Evolutionary conservation across 2,888 invertebrate genomes (phyloP), one percentile per base, ranked within the genome.

Genomic region (Chaitophorus viminalis): DNA sequence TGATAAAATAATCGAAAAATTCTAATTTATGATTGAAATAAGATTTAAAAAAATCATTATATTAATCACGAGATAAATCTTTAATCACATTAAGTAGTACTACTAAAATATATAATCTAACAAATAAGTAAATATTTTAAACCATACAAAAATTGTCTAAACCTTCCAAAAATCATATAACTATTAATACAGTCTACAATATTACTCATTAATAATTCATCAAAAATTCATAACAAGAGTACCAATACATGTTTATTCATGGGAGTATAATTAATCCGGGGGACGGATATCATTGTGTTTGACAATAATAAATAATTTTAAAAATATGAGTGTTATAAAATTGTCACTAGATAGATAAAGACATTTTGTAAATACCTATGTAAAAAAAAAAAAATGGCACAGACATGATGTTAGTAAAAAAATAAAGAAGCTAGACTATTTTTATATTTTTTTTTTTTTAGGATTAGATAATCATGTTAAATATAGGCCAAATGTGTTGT

Each of bases 361-460:
- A 87, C 70, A 86, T 60, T 60, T 75, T 72, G 39, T 60, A 79
- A 72, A 60, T 87, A 74, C 74, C 70, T 79, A 81, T 87, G 33
- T 8, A 74, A 46, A 79, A 79, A 81, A 87, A 72, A 46, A 79
- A 79, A 81, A 87, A 87, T 87, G 87, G 87, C 87, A 87, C 87
- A 87, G 87, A 87, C 74, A 81, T 75, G 87, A 81, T 75, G 87
- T 87, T 87, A 87, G 87, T 87, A 87, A 87, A 87, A 87, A 79
- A 86, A 86, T 79, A 78, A 87, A 87, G 87, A 87, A 87, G 87
- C 87, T 81, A 87, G 72, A 87, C 87, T 46, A 86, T 87, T 87
- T 74, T 68, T 60, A 68, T 39, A 70, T 72, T 72, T 54, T 72
- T 68, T 60, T 81, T 39, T 77, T 72, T 72, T 54, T 72, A 78